These are phyloP conservation scores for Linurgus olivaceus DNA, from an alignment of 2,797 vertebrate genomes.

Conservation along the genomic window DNA sequence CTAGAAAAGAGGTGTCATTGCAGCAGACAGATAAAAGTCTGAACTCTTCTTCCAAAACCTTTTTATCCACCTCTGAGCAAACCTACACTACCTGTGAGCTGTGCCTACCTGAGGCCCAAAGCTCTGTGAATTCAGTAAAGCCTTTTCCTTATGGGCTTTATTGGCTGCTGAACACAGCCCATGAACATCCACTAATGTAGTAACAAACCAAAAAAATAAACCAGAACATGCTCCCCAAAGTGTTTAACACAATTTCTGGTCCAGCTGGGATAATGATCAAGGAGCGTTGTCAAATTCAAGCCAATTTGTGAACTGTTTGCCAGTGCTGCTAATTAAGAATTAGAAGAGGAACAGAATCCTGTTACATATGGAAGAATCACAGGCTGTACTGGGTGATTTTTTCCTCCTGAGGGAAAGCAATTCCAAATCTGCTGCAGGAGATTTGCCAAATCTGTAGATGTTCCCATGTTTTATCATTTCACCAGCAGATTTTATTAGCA, in stretches of 20 bases:
- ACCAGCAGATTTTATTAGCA: background rate
- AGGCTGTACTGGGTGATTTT: background rate
- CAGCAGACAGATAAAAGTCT: background rate
- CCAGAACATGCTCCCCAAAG: background rate
- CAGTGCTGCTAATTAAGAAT: slow-evolving; percentile 14
- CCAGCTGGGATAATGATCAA: background rate
- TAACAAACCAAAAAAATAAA: background rate
- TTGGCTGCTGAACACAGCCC: background rate
- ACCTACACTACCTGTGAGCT: background rate
- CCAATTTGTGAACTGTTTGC: background rate
- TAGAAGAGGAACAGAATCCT: slow-evolving; percentile 9
- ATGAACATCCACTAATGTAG: background rate
- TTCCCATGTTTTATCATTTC: background rate
- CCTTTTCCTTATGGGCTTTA: background rate
- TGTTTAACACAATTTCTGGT: background rate
- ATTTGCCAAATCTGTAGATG: background rate
- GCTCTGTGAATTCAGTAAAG: background rate
- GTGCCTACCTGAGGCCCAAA: background rate
- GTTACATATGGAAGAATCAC: background rate
- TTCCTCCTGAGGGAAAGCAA: background rate
- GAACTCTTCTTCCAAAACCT: background rate
- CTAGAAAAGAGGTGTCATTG: background rate
- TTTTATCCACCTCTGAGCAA: background rate
- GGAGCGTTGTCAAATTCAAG: background rate
- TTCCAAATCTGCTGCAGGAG: background rate